Percentiles rank a stretch among this genome's conserved stretches.
Conservation (phyloP, 2,113 vertebrate genomes). For the Vulpes lagopus region DNA sequence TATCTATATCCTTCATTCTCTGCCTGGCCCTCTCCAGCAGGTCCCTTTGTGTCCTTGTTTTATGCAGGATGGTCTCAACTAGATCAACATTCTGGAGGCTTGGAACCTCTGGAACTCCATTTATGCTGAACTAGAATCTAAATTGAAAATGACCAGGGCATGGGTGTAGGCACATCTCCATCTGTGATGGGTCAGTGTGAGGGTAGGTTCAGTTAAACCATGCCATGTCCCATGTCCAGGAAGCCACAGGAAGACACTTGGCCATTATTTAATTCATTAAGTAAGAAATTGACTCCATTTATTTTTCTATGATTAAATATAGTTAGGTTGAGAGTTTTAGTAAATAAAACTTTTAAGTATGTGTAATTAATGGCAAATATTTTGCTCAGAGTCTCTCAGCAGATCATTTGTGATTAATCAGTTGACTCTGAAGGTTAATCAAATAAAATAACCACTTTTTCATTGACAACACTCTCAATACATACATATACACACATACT, state of each 20-base stretch:
- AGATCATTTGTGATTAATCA: constrained; percentile 75
- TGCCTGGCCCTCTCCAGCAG: not conserved
- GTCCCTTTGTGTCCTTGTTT: not conserved
- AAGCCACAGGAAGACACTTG: not conserved
- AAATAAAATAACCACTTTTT: constrained; percentile 7
- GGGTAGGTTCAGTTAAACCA: too few species aligned
- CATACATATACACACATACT: not conserved
- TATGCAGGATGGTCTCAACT: not conserved
- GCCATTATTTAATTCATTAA: not conserved
- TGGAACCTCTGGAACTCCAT: too few species aligned
- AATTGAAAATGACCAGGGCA: not conserved
- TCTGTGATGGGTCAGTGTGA: rapidly evolving
- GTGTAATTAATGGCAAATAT: constrained; percentile 69
- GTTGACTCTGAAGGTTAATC: constrained; percentile 73
- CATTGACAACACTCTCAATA: not conserved
- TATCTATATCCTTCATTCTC: not conserved
- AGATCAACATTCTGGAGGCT: not conserved
- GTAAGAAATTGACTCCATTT: not conserved
- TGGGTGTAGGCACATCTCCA: too few species aligned
- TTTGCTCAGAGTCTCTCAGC: constrained; percentile 69
- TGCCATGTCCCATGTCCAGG: rapidly evolving
- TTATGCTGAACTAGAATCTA: not conserved
- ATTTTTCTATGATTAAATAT: constrained; percentile 7
- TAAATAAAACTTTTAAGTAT: constrained; percentile 54
- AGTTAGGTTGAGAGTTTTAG: not conserved